Evolutionary conservation across 2,113 vertebrate species (phyloP).

Genomic region (Myotis brandtii): DNA sequence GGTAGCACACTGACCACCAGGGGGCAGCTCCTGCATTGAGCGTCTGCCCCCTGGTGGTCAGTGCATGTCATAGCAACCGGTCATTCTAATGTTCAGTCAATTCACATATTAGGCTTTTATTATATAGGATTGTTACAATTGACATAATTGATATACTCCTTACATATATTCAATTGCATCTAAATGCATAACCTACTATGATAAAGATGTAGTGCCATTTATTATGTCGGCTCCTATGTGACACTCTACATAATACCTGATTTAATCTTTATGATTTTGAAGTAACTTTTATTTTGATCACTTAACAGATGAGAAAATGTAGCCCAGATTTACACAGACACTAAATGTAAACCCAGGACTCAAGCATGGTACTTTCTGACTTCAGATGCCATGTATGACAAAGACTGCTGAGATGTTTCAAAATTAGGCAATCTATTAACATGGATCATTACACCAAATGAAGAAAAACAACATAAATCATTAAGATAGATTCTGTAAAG

Average conservation of each 20-base stretch:
- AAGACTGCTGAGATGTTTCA: not conserved
- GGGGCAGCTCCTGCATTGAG: too few relatives aligned
- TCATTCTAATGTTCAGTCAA: too few relatives aligned
- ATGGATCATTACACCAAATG: not conserved
- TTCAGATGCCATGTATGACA: not conserved
- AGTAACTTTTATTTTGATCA: not conserved
- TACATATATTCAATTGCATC: not conserved
- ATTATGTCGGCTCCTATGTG: not conserved
- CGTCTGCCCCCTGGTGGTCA: too few relatives aligned
- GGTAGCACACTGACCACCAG: too few relatives aligned
- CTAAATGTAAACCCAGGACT: not conserved
- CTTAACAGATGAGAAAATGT: not conserved
- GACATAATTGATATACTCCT: not conserved
- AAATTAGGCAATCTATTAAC: not conserved
- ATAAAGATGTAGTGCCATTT: not conserved
- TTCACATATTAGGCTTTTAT: too few relatives aligned
- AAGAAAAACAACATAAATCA: not conserved
- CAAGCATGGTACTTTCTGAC: not conserved
- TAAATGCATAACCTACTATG: not conserved
- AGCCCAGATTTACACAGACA: not conserved
- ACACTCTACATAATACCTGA: not conserved
- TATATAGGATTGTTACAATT: not conserved
- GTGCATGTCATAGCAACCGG: too few relatives aligned
- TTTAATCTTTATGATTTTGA: not conserved
- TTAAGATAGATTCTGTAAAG: not conserved